Evolutionary conservation across 2,797 vertebrate genomes (phyloP).

Genomic region (Pelobates cultripes): DNA sequence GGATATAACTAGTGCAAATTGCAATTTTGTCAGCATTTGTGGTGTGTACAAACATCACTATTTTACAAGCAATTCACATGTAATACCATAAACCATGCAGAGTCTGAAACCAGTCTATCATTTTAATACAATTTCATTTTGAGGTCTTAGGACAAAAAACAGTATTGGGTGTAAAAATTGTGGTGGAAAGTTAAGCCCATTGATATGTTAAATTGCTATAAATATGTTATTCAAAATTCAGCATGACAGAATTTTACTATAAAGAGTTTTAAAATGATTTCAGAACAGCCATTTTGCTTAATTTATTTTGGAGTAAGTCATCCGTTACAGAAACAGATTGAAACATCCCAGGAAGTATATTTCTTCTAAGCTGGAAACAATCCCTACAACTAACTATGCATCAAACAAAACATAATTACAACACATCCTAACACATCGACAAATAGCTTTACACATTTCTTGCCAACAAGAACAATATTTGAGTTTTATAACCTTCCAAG

Average conservation of each 20-base stretch:
- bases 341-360: constrained; percentile 46
- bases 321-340: constrained; percentile 42
- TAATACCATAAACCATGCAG: no score
- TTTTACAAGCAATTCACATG: no score
- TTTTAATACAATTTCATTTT: no score
- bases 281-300: constrained; percentile 25
- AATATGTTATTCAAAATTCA: constrained; percentile 15
- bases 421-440: constrained; percentile 29
- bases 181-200: no score
- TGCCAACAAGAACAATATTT: constrained; percentile 44
- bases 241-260: neutral
- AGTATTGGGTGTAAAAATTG: no score
- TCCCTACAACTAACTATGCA: constrained; percentile 40
- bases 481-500: neutral
- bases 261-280: constrained; percentile 22
- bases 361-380: constrained; percentile 46
- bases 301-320: constrained; percentile 40
- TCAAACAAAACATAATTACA: constrained; percentile 43
- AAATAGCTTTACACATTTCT: constrained; percentile 32
- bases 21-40: no score
- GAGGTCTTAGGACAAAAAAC: no score
- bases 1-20: no score
- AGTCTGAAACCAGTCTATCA: no score
- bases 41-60: no score
- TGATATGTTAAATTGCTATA: no score